Conservation (phyloP, 2,888 invertebrate genomes). For the Incurvaria masculella region DNA sequence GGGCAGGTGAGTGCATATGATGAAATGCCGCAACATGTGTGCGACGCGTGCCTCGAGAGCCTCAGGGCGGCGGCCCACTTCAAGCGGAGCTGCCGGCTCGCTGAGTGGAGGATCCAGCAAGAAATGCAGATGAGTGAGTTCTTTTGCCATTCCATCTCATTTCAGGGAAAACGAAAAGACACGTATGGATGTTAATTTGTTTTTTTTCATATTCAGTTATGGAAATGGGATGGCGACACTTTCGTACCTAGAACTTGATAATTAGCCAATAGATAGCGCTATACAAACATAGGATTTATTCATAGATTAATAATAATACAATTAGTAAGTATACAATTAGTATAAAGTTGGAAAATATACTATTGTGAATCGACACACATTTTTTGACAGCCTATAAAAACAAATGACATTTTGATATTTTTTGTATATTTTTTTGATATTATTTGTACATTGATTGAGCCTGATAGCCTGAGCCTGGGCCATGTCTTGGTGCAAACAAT, state of each 20-base stretch:
- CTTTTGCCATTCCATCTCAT: no score
- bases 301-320: background rate
- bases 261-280: no score
- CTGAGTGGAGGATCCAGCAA: constrained; percentile 25
- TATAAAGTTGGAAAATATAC: no score
- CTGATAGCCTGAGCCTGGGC: no score
- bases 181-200: background rate
- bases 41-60: constrained; percentile 19
- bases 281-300: no score
- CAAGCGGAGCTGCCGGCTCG: constrained; percentile 20
- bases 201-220: constrained; percentile 9
- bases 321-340: background rate
- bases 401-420: no score
- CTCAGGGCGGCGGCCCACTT: constrained; percentile 17
- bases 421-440: no score
- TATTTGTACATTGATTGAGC: no score
- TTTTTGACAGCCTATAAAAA: no score
- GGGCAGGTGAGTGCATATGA: constrained; percentile 21
- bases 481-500: no score
- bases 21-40: constrained; percentile 25
- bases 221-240: constrained; percentile 9
- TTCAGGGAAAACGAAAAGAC: background rate
- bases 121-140: constrained; percentile 23
- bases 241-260: no score
- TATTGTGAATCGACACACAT: no score